Base-by-base conservation (phyloP, 2,888 invertebrate species). In the Brachypterus glaber region DNA sequence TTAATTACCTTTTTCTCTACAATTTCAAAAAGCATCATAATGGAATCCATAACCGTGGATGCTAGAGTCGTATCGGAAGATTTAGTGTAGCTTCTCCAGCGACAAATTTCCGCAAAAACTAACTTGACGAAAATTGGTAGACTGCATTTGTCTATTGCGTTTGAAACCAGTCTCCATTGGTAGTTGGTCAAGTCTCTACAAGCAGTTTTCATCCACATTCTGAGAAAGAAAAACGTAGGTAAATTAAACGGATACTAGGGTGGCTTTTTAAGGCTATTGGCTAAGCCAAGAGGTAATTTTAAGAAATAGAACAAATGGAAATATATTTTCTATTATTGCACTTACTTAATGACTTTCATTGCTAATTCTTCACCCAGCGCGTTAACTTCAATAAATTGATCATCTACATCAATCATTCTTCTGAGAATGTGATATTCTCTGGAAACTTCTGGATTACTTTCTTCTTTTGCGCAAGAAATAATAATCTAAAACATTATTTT, bases 21-120 rank as follows among this genome's bases (percentile, higher is more conserved):
- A 50, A 92, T 74, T 59, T 95, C 93, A 59, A 92, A 95, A 9
- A 96, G 69, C 82, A 93, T 86, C 85, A 91, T 92, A 55, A 96
- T 96, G 14, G 90, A 90, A 61, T 95, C 95, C 87, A 93, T 93
- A 1, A 96, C 93, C 1, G 89, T 92, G 12, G 85, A 88, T 0
- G 93, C 92, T 16, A 98, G 69, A 54, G 90, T 84, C 0, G 93
- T 95, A 52, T 93, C 91, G 48, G 87, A 85, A 0, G 91, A 87
- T 53, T 89, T 86, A 0, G 93, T 93, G 62, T 96, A 97, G 50
- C 95, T 95, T 37, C 92, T 76, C 97, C 97, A 97, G 46, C 93
- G 74, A 60, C 91, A 92, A 16, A 97, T 91, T 69, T 97, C 96
- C 9, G 96, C 97, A 65, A 92, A 95, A 0, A 97, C 93, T 29